A percentile compares a stretch with the other conserved stretches of the same genome.
These are phyloP conservation scores for Protaetia brevitarsis DNA, from an alignment of 1,140 invertebrate species.

Conservation along the genomic window DNA sequence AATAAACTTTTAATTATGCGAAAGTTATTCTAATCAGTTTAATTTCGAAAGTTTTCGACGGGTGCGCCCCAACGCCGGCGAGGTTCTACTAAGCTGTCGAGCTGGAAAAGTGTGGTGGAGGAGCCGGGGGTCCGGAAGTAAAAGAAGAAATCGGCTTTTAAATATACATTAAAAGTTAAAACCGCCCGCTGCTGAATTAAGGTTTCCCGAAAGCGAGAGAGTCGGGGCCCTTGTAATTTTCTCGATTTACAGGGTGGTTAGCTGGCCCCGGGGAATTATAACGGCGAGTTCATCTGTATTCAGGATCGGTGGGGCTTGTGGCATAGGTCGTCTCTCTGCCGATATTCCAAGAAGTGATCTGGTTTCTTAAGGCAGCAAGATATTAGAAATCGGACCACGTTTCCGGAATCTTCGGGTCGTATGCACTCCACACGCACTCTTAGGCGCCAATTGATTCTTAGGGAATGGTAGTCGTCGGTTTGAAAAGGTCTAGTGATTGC, in stretches of 20 bases:
- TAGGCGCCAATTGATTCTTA: too few relatives aligned
- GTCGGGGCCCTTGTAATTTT: background rate
- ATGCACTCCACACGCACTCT: too few relatives aligned
- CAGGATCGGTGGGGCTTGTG: background rate
- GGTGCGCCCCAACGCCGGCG: too few relatives aligned
- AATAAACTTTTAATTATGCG: conserved; percentile 17
- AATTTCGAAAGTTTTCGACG: conserved; percentile 4
- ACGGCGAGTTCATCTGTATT: background rate
- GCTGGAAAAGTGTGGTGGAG: background rate
- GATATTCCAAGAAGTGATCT: background rate
- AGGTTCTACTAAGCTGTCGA: background rate
- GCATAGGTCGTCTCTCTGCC: background rate
- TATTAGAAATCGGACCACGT: background rate
- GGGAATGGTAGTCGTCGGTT: too few relatives aligned
- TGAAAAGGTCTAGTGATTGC: too few relatives aligned
- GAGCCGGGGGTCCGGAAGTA: background rate
- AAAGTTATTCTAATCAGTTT: conserved; percentile 17
- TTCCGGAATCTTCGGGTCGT: background rate
- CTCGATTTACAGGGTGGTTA: conserved; percentile 6
- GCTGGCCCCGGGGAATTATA: background rate
- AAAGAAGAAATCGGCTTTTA: too few relatives aligned
- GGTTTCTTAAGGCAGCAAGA: background rate
- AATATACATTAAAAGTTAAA: conserved; percentile 4
- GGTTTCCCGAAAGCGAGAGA: background rate
- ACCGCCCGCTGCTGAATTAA: background rate